A percentile compares a stretch with the other conserved stretches of the same genome.
Conservation (phyloP, 30 jellyfish, hydroid and myxozoan genomes). For the Hydractinia echinata region DNA sequence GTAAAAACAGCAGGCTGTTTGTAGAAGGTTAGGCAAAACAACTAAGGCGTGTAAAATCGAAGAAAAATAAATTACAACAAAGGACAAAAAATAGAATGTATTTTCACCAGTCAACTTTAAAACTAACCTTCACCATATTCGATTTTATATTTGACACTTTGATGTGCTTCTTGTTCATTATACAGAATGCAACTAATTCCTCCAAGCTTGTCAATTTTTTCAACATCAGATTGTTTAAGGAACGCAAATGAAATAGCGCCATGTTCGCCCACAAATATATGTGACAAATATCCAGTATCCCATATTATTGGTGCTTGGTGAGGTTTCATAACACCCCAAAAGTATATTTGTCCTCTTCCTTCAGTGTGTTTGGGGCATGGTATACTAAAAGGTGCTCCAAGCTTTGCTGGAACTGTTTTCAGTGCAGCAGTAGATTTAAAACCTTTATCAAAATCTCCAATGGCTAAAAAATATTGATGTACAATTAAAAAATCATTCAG, state of each 20-base stretch:
- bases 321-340: conserved; percentile 31
- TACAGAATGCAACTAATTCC: conserved; percentile 32
- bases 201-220: not conserved
- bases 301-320: conserved; percentile 7
- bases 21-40: no score
- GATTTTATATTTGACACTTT: conserved; percentile 18
- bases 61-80: not conserved
- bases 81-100: not conserved
- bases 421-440: not conserved
- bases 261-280: conserved; percentile 1
- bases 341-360: conserved; percentile 31
- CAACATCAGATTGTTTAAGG: conserved; percentile 2
- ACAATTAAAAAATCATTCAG: no score
- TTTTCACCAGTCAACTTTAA: not conserved
- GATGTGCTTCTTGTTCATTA: not conserved
- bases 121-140: not conserved
- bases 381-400: conserved; percentile 20
- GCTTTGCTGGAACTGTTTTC: not conserved
- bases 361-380: conserved; percentile 26
- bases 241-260: conserved; percentile 13
- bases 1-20: no score
- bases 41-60: not conserved
- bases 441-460: conserved; percentile 9
- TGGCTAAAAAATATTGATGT: conserved; percentile 13
- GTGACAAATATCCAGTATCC: not conserved